These are phyloP conservation scores for Nyctalus aviator DNA, from an alignment of 2,797 vertebrate genomes.

Conservation along the genomic window DNA sequence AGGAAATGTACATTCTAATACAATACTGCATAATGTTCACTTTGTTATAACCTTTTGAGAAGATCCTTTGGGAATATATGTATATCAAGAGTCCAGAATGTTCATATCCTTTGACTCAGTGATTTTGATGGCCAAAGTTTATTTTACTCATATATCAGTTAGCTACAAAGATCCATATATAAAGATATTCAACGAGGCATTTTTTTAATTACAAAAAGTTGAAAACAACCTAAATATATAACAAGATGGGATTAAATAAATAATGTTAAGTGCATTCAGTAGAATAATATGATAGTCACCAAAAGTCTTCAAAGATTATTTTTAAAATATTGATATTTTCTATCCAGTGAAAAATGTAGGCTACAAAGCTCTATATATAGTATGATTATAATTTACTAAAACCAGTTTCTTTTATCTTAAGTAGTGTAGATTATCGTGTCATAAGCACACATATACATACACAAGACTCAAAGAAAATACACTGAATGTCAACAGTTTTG, in stretches of 20 bases:
- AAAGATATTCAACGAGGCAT: background rate
- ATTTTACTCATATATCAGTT: background rate
- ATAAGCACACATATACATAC: background rate
- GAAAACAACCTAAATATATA: slow-evolving; percentile 44
- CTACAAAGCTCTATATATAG: background rate
- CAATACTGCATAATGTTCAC: background rate
- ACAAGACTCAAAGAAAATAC: background rate
- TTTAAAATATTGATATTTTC: background rate
- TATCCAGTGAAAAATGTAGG: background rate
- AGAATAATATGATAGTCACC: background rate
- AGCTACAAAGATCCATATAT: slow-evolving; percentile 1
- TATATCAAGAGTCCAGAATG: background rate
- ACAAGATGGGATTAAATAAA: background rate
- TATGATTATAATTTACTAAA: background rate
- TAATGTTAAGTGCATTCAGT: background rate
- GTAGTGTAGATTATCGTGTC: background rate
- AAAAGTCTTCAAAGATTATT: background rate
- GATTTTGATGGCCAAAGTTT: background rate
- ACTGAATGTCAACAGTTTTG: background rate
- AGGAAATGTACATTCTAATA: background rate
- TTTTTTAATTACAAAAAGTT: slow-evolving; percentile 52
- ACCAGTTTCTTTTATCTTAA: background rate
- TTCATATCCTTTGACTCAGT: slow-evolving; percentile 13
- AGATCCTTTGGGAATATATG: background rate
- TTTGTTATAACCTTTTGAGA: slow-evolving; percentile 14